Conservation (phyloP, 2,888 invertebrate genomes). For the Autographa gamma region DNA sequence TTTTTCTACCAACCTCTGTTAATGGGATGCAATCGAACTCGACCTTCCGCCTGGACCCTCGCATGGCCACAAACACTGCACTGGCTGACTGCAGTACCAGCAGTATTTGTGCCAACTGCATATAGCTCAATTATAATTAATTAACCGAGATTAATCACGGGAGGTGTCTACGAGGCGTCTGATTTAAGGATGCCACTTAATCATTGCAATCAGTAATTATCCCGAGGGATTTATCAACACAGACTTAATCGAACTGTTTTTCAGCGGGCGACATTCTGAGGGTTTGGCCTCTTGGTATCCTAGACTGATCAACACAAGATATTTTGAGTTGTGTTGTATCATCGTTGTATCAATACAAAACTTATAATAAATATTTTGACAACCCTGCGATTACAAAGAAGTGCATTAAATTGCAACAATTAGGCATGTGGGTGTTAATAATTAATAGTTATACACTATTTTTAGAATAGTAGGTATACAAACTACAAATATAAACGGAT, state of each 20-base stretch:
- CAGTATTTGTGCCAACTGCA: background rate
- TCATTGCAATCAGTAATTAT: too few relatives aligned
- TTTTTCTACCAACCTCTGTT: constrained; percentile 72
- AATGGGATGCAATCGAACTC: constrained; percentile 80
- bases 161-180: constrained; percentile 63
- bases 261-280: too few relatives aligned
- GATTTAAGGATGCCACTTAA: constrained; percentile 44
- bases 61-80: constrained; percentile 63
- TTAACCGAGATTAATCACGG: constrained; percentile 59
- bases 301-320: too few relatives aligned
- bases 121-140: constrained; percentile 60
- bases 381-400: background rate
- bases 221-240: too few relatives aligned
- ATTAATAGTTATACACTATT: background rate
- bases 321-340: too few relatives aligned
- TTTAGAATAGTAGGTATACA: background rate
- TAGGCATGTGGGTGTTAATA: background rate
- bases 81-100: constrained; percentile 31
- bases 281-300: too few relatives aligned
- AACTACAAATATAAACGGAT: too few relatives aligned
- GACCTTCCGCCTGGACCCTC: constrained; percentile 55
- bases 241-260: too few relatives aligned
- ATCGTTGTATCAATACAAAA: too few relatives aligned
- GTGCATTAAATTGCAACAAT: background rate
- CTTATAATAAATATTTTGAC: background rate